Evolutionary conservation across 1,140 invertebrate genomes (phyloP).

Genomic region (Psix sp.): DNA sequence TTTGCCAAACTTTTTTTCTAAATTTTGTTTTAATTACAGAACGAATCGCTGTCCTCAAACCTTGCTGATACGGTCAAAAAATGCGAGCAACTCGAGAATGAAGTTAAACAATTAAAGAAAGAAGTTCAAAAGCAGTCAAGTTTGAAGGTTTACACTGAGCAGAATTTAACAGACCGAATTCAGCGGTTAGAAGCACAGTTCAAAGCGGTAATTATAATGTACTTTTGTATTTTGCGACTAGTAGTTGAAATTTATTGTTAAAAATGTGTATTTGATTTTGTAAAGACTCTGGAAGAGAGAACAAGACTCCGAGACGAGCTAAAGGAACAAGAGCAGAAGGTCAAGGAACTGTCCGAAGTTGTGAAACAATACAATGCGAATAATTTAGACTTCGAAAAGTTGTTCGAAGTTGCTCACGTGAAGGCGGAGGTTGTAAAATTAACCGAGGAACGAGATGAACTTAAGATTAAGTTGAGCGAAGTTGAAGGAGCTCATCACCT

Average conservation of each 20-base stretch:
- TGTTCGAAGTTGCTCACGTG: conserved; percentile 70
- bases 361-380: conserved; percentile 68
- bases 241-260: conserved; percentile 2
- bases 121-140: conserved; percentile 66
- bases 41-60: conserved; percentile 68
- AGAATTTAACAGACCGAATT: conserved; percentile 68
- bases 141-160: conserved; percentile 66
- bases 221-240: conserved; percentile 20
- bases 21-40: conserved; percentile 62
- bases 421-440: conserved; percentile 69
- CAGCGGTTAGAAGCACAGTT: conserved; percentile 69
- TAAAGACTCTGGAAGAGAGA: conserved; percentile 66
- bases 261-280: conserved; percentile 7
- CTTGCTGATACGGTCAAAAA: conserved; percentile 61
- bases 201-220: conserved; percentile 64
- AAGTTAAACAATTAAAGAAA: conserved; percentile 62
- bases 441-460: conserved; percentile 71
- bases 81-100: conserved; percentile 64
- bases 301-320: conserved; percentile 64
- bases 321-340: conserved; percentile 68
- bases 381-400: conserved; percentile 71
- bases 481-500: conserved; percentile 72
- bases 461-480: conserved; percentile 71
- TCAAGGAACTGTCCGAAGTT: conserved; percentile 68
- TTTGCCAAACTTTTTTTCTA: background rate